A percentile compares a stretch with the other conserved stretches of the same genome.
Conservation (phyloP, 2,797 vertebrate species). For the Pseudochirops corinnae region DNA sequence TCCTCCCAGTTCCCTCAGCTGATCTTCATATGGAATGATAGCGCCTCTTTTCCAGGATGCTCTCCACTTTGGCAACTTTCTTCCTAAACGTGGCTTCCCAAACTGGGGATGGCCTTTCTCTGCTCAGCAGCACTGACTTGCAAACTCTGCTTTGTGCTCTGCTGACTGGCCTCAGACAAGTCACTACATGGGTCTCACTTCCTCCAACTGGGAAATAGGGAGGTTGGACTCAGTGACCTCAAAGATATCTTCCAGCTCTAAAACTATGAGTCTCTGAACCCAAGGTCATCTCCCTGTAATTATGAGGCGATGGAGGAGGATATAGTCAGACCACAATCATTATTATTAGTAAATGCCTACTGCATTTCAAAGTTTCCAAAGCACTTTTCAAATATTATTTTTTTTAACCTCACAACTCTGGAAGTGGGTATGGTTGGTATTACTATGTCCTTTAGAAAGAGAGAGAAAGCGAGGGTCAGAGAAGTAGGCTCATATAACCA, state of each 20-base stretch:
- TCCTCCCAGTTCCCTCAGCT: not conserved
- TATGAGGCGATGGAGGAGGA: not conserved
- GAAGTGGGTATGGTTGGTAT: not conserved
- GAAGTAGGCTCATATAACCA: not conserved
- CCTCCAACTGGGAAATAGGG: not conserved
- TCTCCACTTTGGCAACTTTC: not conserved
- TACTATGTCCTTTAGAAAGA: not conserved
- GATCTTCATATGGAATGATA: not conserved
- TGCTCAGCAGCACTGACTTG: not conserved
- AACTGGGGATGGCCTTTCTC: not conserved
- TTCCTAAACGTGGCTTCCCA: not conserved
- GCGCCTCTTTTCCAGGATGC: not conserved
- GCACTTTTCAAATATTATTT: not conserved
- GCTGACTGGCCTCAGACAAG: not conserved
- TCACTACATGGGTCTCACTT: not conserved
- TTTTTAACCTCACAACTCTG: not conserved
- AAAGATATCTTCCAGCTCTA: not conserved
- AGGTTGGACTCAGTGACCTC: not conserved
- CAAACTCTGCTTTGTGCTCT: not conserved
- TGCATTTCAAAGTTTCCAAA: not conserved
- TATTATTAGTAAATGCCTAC: not conserved
- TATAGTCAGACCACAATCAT: not conserved
- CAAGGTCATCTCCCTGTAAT: not conserved
- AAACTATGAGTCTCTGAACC: not conserved
- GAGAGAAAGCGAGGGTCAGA: not conserved